Conservation (phyloP, 2,888 invertebrate species). For the Seira ritae region DNA sequence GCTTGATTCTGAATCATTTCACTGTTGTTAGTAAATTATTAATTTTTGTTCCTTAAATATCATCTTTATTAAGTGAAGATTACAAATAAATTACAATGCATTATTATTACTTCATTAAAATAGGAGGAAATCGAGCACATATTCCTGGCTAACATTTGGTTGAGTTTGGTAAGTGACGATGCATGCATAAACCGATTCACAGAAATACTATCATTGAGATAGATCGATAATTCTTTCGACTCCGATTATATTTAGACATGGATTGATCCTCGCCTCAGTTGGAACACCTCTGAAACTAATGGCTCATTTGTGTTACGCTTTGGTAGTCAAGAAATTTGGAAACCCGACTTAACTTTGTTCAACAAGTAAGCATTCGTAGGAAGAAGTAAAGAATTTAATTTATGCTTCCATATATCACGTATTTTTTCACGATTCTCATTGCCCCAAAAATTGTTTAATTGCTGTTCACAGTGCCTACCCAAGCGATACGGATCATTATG, state of each 20-base stretch:
- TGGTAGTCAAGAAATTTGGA: constrained; percentile 86
- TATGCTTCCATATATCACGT: no score
- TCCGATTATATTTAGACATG: no score
- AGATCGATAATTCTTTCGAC: no score
- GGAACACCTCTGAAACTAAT: constrained; percentile 83
- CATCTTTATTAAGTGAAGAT: neutral
- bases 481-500: constrained; percentile 80
- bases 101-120: no score
- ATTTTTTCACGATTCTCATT: neutral
- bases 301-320: constrained; percentile 81
- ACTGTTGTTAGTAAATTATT: constrained; percentile 59
- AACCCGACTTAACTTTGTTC: constrained; percentile 84
- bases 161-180: constrained; percentile 82
- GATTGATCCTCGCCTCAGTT: constrained; percentile 84
- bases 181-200: no score
- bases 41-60: no score
- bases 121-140: constrained; percentile 67
- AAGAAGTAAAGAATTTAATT: neutral
- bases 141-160: constrained; percentile 75
- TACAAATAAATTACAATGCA: neutral
- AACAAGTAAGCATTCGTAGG: constrained; percentile 77
- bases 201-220: no score
- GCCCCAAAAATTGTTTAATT: neutral
- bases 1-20: constrained; percentile 69
- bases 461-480: constrained; percentile 79